Conservation (phyloP, 2,888 invertebrate genomes). For the Diarsia rubi region DNA sequence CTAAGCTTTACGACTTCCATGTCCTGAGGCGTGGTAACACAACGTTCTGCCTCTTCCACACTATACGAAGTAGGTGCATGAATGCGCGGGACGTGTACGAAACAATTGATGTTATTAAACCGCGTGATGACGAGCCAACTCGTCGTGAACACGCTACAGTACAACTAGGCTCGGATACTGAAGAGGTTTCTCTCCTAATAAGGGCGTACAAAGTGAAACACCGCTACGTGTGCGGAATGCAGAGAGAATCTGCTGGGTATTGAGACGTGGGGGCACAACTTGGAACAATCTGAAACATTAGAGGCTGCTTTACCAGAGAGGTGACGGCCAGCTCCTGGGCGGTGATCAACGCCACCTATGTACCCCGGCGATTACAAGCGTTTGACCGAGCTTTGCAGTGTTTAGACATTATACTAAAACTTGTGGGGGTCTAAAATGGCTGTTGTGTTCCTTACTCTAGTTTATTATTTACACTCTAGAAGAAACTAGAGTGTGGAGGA, state of each 20-base stretch:
- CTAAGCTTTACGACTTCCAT: slow-evolving; percentile 42
- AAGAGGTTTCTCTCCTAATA: slow-evolving; percentile 39
- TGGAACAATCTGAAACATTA: not conserved
- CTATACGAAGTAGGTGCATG: not conserved
- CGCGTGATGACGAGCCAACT: not conserved
- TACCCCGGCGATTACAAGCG: too few relatives aligned
- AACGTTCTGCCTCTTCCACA: not conserved
- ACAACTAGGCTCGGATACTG: slow-evolving; percentile 5
- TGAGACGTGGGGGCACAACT: slow-evolving; percentile 10
- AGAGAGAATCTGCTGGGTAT: slow-evolving; percentile 10
- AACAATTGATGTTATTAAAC: slow-evolving; percentile 9
- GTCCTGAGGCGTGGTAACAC: slow-evolving; percentile 19
- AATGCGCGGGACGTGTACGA: not conserved
- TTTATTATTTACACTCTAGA: too few relatives aligned
- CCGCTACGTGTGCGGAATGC: slow-evolving; percentile 38
- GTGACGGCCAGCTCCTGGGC: too few relatives aligned
- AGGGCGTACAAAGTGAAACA: slow-evolving; percentile 21
- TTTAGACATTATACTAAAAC: not conserved
- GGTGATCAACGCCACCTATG: not conserved
- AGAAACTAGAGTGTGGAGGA: too few relatives aligned
- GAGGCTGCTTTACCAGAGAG: not conserved
- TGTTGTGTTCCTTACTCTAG: too few relatives aligned
- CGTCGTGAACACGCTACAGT: slow-evolving; percentile 4
- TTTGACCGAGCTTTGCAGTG: not conserved
- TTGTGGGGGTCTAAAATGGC: too few relatives aligned